Evolutionary conservation across 2,888 invertebrate genomes (phyloP).

Genomic region (Agriopis leucophaearia): DNA sequence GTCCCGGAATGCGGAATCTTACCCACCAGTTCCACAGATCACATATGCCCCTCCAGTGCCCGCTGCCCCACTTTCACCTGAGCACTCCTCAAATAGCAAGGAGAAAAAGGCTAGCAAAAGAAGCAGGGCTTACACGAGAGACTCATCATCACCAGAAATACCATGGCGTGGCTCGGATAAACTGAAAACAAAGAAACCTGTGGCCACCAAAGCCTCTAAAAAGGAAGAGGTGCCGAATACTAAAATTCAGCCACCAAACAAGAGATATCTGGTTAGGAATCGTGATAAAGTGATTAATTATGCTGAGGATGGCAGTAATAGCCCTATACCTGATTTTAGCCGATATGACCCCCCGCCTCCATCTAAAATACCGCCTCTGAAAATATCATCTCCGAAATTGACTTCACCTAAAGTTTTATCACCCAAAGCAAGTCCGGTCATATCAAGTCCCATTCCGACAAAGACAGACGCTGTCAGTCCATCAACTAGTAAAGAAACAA

Average conservation of each 20-base stretch:
- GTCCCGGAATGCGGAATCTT: conserved; percentile 90
- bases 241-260: conserved; percentile 81
- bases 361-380: conserved; percentile 55
- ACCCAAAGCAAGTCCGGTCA: conserved; percentile 79
- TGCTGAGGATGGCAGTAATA: conserved; percentile 87
- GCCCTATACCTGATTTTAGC: conserved; percentile 80
- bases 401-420: conserved; percentile 69
- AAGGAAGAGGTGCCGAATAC: conserved; percentile 75
- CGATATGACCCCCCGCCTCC: conserved; percentile 67
- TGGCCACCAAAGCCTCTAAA: conserved; percentile 78
- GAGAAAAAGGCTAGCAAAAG: conserved; percentile 75
- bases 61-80: conserved; percentile 78
- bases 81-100: conserved; percentile 75
- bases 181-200: conserved; percentile 73
- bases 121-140: conserved; percentile 74
- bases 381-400: conserved; percentile 49
- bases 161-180: conserved; percentile 79
- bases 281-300: conserved; percentile 88
- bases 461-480: conserved; percentile 79
- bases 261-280: conserved; percentile 83
- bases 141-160: conserved; percentile 81
- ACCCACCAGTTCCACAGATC: conserved; percentile 84
- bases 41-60: conserved; percentile 82
- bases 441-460: conserved; percentile 71
- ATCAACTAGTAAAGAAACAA: conserved; percentile 79